phyloP scores from a whole-genome alignment of 2,888 invertebrate genomes.

The Agrilus cyanescens region DNA sequence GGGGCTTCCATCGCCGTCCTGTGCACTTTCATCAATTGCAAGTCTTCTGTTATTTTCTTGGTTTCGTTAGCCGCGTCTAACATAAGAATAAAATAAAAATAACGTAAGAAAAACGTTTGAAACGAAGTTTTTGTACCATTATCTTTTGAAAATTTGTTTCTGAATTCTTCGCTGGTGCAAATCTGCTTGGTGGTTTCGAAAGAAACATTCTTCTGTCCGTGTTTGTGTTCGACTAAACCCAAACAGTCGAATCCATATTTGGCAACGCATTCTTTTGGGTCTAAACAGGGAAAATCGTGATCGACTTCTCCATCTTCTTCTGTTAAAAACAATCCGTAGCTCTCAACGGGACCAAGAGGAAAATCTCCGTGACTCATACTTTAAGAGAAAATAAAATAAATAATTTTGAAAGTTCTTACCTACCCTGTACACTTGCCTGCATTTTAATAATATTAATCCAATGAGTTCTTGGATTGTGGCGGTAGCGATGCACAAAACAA shows the following conservation, averaged over 20 bases:
- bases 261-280: constrained; percentile 75
- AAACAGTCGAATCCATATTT: constrained; percentile 88
- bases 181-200: constrained; percentile 20
- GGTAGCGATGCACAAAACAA: constrained; percentile 65
- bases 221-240: constrained; percentile 70
- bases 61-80: constrained; percentile 27
- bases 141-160: neutral
- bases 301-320: constrained; percentile 96
- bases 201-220: constrained; percentile 33
- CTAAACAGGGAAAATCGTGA: constrained; percentile 84
- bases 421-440: constrained; percentile 37
- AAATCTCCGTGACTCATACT: constrained; percentile 54
- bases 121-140: too few species aligned
- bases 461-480: constrained; percentile 86
- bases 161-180: neutral
- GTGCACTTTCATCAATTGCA: constrained; percentile 58
- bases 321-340: constrained; percentile 84
- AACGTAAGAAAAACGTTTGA: neutral
- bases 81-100: constrained; percentile 13
- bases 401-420: neutral
- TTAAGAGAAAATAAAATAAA: constrained; percentile 5
- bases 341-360: constrained; percentile 48
- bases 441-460: constrained; percentile 84
- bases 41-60: constrained; percentile 36
- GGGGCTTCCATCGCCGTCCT: constrained; percentile 77